Base-by-base conservation (phyloP, 2,113 vertebrate genomes). In the Phrynocephalus versicolor region DNA sequence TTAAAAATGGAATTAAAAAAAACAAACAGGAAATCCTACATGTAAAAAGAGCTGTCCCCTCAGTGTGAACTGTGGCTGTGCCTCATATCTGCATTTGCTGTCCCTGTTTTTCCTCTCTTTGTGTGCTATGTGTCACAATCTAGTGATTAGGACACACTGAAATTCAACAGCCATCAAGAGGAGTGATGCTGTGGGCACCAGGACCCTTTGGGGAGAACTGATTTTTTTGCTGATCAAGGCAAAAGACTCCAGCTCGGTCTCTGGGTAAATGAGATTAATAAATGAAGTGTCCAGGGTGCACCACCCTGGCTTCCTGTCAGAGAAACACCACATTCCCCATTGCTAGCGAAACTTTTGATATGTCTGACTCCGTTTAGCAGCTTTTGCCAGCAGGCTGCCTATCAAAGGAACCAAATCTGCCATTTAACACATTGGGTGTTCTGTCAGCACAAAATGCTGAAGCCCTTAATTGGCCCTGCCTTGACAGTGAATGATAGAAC, bases 301-400 rank as follows among this genome's bases (percentile, higher is more conserved):
- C 8, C 0, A 87, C 41, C 85, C 86, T 90, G 87, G 85, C 91
- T 92, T 90, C 83, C 91, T 91, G 94, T 93, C 88, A 77, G 88
- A 91, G 92, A 90, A 94, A 95, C 90, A 94, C 91, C 95, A 94
- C 93, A 65, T 93, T 95, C 89, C 91, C 89, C 84, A 89, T 87
- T 19, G 0, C 87, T 70, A 89, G 87, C 39, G 1, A n/a, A n/a
- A n/a, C n/a, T 13, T 14, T 18, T 30, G 95, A 96, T 96, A 96
- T 96, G 89, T 51, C 84, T 67, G 33, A 19, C 88, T 81, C 87
- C 41, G 82, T 85, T 92, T 89, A 93, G 94, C 18, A 79, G 91
- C 33, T 88, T 85, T 91, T n/a, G 7, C 85, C 92, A 89, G 87
- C 76, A 76, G 79, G 60, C 90, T 77, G 72, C 23, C 1, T 91